Evolutionary conservation across 2,888 invertebrate species (phyloP).

Genomic region (Thumatha senex): DNA sequence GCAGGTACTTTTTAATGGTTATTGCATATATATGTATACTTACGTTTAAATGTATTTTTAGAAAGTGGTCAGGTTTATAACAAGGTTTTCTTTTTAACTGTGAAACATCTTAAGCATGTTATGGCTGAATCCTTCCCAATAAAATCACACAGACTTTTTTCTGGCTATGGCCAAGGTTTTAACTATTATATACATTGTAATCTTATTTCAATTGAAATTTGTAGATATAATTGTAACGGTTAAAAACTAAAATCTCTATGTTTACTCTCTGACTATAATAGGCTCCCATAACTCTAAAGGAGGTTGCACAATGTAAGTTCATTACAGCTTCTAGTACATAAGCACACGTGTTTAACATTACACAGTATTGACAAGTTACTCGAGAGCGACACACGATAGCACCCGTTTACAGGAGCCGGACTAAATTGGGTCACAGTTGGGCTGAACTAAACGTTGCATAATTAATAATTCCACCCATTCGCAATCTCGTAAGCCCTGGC

Average conservation of each 20-base stretch:
- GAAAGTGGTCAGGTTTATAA: too few relatives aligned
- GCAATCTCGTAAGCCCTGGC: constrained; percentile 52
- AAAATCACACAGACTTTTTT: too few relatives aligned
- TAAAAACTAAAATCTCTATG: neutral
- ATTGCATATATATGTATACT: too few relatives aligned
- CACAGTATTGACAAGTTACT: constrained; percentile 34
- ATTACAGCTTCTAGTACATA: neutral
- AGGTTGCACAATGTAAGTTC: neutral
- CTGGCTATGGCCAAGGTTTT: too few relatives aligned
- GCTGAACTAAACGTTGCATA: constrained; percentile 63
- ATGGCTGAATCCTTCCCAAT: too few relatives aligned
- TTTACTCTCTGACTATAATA: neutral
- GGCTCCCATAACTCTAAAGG: neutral
- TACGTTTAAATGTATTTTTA: too few relatives aligned
- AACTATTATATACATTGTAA: too few relatives aligned
- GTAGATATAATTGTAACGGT: too few relatives aligned
- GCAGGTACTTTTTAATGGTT: too few relatives aligned
- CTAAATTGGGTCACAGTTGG: constrained; percentile 61
- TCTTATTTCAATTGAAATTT: too few relatives aligned
- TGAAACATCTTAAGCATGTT: too few relatives aligned
- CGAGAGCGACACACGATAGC: constrained; percentile 37
- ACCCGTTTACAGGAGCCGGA: constrained; percentile 47
- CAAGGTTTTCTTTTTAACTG: too few relatives aligned
- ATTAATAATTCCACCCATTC: constrained; percentile 61
- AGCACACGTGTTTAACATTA: constrained; percentile 4